Evolutionary conservation across 2,888 invertebrate genomes (phyloP).

Genomic region (Metalampra italica): DNA sequence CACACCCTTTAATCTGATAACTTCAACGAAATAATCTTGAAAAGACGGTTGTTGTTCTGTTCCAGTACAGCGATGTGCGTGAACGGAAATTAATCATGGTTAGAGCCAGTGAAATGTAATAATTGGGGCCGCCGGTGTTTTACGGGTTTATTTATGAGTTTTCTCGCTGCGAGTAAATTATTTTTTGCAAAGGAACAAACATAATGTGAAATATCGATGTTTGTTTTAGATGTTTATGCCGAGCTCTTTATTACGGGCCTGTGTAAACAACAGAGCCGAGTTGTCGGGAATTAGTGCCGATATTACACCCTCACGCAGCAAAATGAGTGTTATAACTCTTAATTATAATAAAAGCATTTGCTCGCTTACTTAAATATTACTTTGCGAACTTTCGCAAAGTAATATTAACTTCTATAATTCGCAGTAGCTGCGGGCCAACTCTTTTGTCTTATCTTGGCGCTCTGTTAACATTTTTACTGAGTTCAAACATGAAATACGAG

Average conservation of each 20-base stretch:
- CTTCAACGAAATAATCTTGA: not conserved
- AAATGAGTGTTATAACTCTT: slow-evolving; percentile 22
- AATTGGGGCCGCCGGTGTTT: slow-evolving; percentile 58
- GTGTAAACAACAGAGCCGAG: slow-evolving; percentile 44
- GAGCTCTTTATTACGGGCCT: slow-evolving; percentile 43
- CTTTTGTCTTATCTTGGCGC: not conserved
- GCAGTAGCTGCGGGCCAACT: not conserved
- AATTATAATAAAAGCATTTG: slow-evolving; percentile 15
- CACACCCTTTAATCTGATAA: not conserved
- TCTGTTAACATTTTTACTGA: too few relatives aligned
- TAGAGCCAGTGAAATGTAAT: slow-evolving; percentile 57
- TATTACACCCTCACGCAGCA: slow-evolving; percentile 19
- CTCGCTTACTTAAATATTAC: slow-evolving; percentile 9
- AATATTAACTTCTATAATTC: not conserved
- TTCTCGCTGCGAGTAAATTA: slow-evolving; percentile 38
- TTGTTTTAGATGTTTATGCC: slow-evolving; percentile 45
- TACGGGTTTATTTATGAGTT: slow-evolving; percentile 62
- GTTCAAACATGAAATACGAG: not conserved
- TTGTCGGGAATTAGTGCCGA: slow-evolving; percentile 37
- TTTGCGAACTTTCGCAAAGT: slow-evolving; percentile 3
- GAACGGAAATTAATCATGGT: slow-evolving; percentile 57
- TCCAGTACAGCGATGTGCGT: slow-evolving; percentile 27
- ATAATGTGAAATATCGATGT: slow-evolving; percentile 52
- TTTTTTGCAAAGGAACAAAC: slow-evolving; percentile 50
- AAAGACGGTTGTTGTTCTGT: slow-evolving; percentile 20